Conservation (phyloP, 2,797 vertebrate species). For the Atherinosoma microstoma region DNA sequence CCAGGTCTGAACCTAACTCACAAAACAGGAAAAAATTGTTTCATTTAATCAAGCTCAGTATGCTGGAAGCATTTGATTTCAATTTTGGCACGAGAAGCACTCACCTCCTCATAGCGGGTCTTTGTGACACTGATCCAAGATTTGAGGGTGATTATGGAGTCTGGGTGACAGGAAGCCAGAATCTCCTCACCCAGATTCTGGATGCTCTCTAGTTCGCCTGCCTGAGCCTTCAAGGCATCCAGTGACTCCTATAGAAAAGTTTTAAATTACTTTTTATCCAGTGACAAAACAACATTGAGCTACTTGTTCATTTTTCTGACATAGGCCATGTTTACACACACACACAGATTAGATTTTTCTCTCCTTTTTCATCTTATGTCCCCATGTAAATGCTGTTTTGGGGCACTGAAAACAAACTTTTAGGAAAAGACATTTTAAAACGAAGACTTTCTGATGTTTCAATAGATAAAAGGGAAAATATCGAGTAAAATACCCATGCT, state of each 20-base stretch:
- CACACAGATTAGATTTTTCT: too few species aligned
- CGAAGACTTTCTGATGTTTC: too few species aligned
- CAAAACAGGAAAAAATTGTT: not conserved
- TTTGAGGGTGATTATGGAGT: constrained; percentile 88
- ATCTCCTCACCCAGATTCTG: constrained; percentile 87
- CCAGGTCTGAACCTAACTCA: constrained; percentile 87
- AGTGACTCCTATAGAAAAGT: constrained; percentile 81
- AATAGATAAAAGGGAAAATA: too few species aligned
- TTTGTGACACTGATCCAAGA: constrained; percentile 90
- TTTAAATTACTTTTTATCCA: not conserved
- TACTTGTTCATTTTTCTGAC: not conserved
- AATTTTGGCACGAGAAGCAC: constrained; percentile 2
- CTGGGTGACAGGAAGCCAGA: constrained; percentile 86
- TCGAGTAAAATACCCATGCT: too few species aligned
- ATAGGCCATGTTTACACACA: not conserved
- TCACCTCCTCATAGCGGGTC: constrained; percentile 90
- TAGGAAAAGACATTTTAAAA: too few species aligned
- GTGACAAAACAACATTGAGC: not conserved
- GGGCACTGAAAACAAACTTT: too few species aligned
- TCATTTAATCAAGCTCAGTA: too few species aligned
- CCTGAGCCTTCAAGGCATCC: constrained; percentile 80
- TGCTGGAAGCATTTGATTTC: too few species aligned
- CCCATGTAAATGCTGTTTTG: too few species aligned
- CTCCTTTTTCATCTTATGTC: too few species aligned
- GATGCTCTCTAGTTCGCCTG: constrained; percentile 85